Evolutionary conservation across 1,140 invertebrate species (phyloP).

Genomic region (Rhopalosiphum maidis): DNA sequence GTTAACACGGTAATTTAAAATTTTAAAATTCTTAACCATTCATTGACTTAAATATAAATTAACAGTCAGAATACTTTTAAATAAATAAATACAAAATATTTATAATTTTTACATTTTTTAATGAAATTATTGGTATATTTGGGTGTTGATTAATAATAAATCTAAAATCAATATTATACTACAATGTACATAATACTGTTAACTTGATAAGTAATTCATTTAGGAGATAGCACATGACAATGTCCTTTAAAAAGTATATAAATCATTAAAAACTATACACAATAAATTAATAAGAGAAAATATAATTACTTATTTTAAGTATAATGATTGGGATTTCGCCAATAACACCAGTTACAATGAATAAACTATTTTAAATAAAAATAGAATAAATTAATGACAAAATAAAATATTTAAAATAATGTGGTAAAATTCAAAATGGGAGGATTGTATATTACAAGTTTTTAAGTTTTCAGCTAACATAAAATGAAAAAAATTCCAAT

Average conservation of each 20-base stretch:
- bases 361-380: neutral
- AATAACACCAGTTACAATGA: neutral
- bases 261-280: neutral
- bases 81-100: neutral
- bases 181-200: neutral
- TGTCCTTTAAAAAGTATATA: neutral
- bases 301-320: slow-evolving; percentile 22
- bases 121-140: neutral
- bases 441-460: neutral
- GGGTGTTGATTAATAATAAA: neutral
- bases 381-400: neutral
- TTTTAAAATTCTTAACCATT: neutral
- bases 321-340: neutral
- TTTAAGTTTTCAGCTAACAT: neutral
- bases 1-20: neutral
- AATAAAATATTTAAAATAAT: neutral
- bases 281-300: neutral
- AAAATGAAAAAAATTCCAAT: neutral
- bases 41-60: neutral
- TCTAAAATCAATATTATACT: neutral
- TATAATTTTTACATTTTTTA: neutral
- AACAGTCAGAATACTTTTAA: neutral
- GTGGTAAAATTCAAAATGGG: neutral
- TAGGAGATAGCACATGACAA: neutral
- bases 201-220: neutral